Percentiles rank a stretch among this genome's conserved stretches.
These are phyloP conservation scores for Aphelenchoides bicaudatus DNA, from an alignment of 2,888 invertebrate species.

Conservation along the genomic window DNA sequence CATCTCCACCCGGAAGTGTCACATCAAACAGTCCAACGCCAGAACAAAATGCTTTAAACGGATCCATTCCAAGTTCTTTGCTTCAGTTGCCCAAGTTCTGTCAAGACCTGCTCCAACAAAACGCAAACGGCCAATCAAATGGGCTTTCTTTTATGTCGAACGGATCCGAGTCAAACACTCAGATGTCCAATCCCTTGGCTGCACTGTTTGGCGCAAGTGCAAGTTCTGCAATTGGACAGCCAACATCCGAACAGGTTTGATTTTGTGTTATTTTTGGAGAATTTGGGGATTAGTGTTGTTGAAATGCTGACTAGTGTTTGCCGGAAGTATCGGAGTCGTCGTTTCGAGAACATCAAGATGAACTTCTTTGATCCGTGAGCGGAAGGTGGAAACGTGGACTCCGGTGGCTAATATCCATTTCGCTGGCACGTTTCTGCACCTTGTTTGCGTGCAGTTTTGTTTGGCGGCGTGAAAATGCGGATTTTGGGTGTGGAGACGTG, in stretches of 20 bases:
- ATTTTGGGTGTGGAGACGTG: no score
- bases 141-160: slow-evolving; percentile 2
- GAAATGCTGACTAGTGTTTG: no score
- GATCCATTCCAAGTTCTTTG: background rate
- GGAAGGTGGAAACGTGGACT: no score
- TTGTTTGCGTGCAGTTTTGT: no score
- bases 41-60: background rate
- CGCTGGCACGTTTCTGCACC: no score
- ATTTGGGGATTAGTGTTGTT: no score
- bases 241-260: slow-evolving; percentile 7
- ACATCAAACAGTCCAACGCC: slow-evolving; percentile 10
- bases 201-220: background rate
- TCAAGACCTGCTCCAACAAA: slow-evolving; percentile 2
- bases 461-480: no score
- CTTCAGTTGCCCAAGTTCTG: slow-evolving; percentile 4
- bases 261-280: background rate
- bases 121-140: background rate
- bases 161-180: background rate
- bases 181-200: background rate
- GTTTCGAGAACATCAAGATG: no score
- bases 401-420: no score
- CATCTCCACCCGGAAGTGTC: slow-evolving; percentile 14
- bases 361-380: no score
- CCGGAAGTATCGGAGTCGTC: no score
- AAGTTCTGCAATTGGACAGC: background rate